Percentiles rank a stretch among this genome's conserved stretches.
Evolutionary conservation across 2,113 vertebrate genomes (phyloP).

Genomic region (Paedocypris sp.): DNA sequence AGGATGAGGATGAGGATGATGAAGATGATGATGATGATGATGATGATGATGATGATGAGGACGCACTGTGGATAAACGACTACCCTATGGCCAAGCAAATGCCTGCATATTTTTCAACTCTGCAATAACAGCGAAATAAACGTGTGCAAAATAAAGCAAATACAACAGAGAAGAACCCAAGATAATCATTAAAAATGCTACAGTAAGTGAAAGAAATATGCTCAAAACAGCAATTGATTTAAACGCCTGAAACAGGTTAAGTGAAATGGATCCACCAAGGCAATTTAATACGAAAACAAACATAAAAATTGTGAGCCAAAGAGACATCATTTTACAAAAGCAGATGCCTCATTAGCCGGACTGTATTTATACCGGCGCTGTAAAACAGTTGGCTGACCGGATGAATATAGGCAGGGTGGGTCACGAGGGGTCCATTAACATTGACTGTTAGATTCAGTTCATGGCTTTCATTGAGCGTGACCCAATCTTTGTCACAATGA

Average conservation of each 20-base stretch:
- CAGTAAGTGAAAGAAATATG: too few relatives aligned
- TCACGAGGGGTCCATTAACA: constrained; percentile 43
- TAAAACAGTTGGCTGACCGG: constrained; percentile 8
- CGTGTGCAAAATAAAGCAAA: too few relatives aligned
- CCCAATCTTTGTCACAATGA: constrained; percentile 14
- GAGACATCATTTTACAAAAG: constrained; percentile 13
- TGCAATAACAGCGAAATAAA: too few relatives aligned
- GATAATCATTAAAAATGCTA: too few relatives aligned
- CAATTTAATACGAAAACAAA: constrained; percentile 14
- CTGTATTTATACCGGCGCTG: neutral
- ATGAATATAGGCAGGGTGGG: constrained; percentile 21
- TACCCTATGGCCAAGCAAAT: too few relatives aligned
- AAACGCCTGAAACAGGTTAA: neutral
- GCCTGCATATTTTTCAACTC: too few relatives aligned
- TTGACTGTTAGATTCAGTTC: constrained; percentile 47
- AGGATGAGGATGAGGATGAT: too few relatives aligned
- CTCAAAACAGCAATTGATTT: neutral
- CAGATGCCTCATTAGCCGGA: constrained; percentile 24
- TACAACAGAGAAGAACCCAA: too few relatives aligned
- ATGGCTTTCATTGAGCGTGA: constrained; percentile 46
- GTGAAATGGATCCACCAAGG: neutral
- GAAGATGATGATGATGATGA: too few relatives aligned
- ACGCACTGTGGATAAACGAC: too few relatives aligned
- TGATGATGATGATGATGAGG: too few relatives aligned
- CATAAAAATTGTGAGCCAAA: neutral